Evolutionary conservation across 2,888 invertebrate species (phyloP).

Genomic region (Amaurobius ferox): DNA sequence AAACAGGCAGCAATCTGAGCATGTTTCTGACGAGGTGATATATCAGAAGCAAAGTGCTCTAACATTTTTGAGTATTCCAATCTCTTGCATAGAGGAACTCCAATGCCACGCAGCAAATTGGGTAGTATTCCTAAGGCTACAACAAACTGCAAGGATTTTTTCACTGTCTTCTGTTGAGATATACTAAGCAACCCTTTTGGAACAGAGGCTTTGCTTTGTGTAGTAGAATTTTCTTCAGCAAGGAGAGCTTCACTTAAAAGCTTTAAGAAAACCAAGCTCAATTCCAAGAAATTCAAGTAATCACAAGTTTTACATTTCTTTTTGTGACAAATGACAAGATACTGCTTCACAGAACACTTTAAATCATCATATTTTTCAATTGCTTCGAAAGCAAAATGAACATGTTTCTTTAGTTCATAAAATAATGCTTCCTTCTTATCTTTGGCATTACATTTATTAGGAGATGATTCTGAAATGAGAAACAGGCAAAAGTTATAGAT

Average conservation of each 20-base stretch:
- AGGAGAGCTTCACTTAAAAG: conserved; percentile 30
- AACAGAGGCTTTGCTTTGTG: neutral
- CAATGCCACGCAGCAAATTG: conserved; percentile 83
- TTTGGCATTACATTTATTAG: neutral
- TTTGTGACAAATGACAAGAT: conserved; percentile 36
- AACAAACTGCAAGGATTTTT: conserved; percentile 82
- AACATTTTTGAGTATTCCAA: conserved; percentile 44
- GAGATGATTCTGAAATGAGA: conserved; percentile 10
- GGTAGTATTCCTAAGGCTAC: conserved; percentile 83
- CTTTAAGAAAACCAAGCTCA: conserved; percentile 44
- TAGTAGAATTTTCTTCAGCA: conserved; percentile 13
- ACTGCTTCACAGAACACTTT: conserved; percentile 27
- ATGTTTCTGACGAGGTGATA: conserved; percentile 42
- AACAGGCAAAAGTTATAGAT: too few relatives aligned
- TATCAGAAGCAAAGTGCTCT: conserved; percentile 28
- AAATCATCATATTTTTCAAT: conserved; percentile 32
- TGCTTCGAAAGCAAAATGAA: conserved; percentile 33
- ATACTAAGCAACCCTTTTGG: conserved; percentile 81
- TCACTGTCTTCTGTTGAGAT: conserved; percentile 83
- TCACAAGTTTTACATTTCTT: conserved; percentile 53
- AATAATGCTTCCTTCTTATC: conserved; percentile 31
- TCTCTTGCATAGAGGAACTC: conserved; percentile 78
- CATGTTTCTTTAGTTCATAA: conserved; percentile 34
- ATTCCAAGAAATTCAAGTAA: conserved; percentile 45
- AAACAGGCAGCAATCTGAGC: conserved; percentile 38